Percentiles rank a stretch among this genome's conserved stretches.
These are phyloP conservation scores for Herpetotheres cachinnans DNA, from an alignment of 2,113 vertebrate genomes.

Conservation along the genomic window DNA sequence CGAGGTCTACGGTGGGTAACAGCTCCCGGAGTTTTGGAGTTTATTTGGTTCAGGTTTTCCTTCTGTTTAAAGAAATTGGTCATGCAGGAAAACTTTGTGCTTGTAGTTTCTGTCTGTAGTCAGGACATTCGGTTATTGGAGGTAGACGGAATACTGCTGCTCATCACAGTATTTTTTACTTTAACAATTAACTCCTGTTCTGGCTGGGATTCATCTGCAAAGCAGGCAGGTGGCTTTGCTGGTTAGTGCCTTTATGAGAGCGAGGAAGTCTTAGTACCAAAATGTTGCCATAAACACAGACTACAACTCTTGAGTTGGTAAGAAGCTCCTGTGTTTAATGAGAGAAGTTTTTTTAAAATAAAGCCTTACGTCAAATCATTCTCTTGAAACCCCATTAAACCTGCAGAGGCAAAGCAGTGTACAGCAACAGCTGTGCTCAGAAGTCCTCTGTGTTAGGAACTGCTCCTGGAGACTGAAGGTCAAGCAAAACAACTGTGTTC, in stretches of 20 bases:
- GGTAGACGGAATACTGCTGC: neutral
- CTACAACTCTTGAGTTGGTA: neutral
- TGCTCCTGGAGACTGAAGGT: conserved; percentile 20
- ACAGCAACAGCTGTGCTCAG: neutral
- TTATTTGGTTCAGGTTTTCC: neutral
- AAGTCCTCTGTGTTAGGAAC: neutral
- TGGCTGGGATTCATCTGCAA: neutral
- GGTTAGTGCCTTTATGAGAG: neutral
- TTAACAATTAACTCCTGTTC: neutral
- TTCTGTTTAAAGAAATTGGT: neutral
- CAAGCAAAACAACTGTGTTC: neutral
- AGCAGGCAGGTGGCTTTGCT: neutral
- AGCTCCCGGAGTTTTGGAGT: neutral
- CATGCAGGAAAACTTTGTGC: neutral
- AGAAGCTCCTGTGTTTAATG: neutral
- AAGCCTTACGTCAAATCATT: neutral
- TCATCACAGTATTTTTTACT: neutral
- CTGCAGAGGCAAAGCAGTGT: neutral
- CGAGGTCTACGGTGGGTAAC: too few species aligned
- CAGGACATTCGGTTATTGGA: neutral
- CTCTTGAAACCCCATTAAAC: neutral
- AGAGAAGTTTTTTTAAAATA: neutral
- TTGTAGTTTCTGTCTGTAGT: neutral
- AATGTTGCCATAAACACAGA: neutral
- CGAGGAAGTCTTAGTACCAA: neutral